These are phyloP conservation scores for Apaloderma vittatum DNA, from an alignment of 2,113 vertebrate genomes.

Conservation along the genomic window DNA sequence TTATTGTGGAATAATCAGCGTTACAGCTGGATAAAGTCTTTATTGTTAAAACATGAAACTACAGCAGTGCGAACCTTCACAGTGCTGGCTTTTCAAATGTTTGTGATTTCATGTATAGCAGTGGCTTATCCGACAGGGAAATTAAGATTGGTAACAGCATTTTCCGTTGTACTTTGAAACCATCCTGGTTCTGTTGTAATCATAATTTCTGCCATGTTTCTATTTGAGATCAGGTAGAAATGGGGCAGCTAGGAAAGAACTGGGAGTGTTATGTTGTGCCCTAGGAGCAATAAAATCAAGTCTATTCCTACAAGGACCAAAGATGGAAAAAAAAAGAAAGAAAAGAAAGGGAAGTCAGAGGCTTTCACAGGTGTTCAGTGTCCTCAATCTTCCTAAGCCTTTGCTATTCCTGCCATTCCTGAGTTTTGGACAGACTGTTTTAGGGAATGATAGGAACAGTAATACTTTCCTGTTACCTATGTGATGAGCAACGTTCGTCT, in stretches of 20 bases:
- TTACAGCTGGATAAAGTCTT: not conserved
- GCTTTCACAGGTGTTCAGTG: not conserved
- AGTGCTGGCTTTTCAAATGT: not conserved
- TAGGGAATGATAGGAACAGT: not conserved
- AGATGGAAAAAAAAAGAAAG: not conserved
- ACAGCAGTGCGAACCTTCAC: not conserved
- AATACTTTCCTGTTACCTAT: not conserved
- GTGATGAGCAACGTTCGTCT: not conserved
- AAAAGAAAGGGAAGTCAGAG: not conserved
- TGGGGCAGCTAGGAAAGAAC: not conserved
- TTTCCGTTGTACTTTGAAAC: not conserved
- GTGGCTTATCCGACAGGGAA: not conserved
- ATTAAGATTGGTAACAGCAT: not conserved
- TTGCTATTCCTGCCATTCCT: not conserved
- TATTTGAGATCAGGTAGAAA: not conserved
- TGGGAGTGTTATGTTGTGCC: not conserved
- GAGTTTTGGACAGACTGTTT: not conserved
- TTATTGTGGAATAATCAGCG: not conserved
- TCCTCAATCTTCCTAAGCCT: not conserved
- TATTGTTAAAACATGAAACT: not conserved
- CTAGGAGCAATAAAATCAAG: not conserved
- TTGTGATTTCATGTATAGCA: not conserved
- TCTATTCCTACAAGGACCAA: not conserved
- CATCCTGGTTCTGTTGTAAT: not conserved
- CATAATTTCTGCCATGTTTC: not conserved